A percentile compares a stretch with the other conserved stretches of the same genome.
Conservation (phyloP, 2,797 vertebrate species). For the Fistularia commersonii region DNA sequence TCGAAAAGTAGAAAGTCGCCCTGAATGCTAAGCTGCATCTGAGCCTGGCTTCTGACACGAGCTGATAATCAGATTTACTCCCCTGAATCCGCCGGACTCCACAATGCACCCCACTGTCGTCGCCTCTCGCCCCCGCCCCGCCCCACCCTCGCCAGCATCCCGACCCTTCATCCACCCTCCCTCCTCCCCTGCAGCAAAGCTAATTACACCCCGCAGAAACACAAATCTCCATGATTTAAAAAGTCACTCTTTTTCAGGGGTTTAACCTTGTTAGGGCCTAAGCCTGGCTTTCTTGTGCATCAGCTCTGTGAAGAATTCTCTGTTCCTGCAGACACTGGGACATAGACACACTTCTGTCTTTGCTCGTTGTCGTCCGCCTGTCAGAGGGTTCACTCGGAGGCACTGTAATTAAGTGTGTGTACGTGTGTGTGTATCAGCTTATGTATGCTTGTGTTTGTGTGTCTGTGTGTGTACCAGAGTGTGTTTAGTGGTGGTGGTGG, state of each 20-base stretch:
- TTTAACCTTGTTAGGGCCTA: slow-evolving; percentile 98
- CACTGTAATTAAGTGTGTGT: slow-evolving; percentile 75
- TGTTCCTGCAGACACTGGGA: slow-evolving; percentile 72
- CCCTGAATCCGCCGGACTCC: slow-evolving; percentile 89
- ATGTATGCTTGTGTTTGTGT: slow-evolving; percentile 38
- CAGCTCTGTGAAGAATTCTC: slow-evolving; percentile 77
- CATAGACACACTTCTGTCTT: slow-evolving; percentile 81
- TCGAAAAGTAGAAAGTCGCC: slow-evolving; percentile 88
- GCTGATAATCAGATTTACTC: slow-evolving; percentile 99
- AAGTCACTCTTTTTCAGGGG: slow-evolving; percentile 93
- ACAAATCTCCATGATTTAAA: slow-evolving; percentile 99
- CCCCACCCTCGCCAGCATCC: slow-evolving; percentile 39
- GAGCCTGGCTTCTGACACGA: slow-evolving; percentile 98
- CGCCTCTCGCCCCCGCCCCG: slow-evolving; percentile 36
- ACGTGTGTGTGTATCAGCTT: slow-evolving; percentile 40
- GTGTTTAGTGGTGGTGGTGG: slow-evolving; percentile 51
- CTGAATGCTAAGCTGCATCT: slow-evolving; percentile 96
- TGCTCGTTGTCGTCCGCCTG: slow-evolving; percentile 55
- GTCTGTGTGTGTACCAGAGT: slow-evolving; percentile 38
- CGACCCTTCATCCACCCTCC: slow-evolving; percentile 43
- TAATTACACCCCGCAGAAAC: slow-evolving; percentile 99
- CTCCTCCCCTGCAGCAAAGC: slow-evolving; percentile 81
- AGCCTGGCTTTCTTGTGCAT: slow-evolving; percentile 90
- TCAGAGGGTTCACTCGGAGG: slow-evolving; percentile 71
- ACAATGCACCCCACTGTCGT: slow-evolving; percentile 97